These are phyloP conservation scores for Leptinotarsa peninsularis DNA, from an alignment of 2,888 invertebrate species.

Conservation along the genomic window DNA sequence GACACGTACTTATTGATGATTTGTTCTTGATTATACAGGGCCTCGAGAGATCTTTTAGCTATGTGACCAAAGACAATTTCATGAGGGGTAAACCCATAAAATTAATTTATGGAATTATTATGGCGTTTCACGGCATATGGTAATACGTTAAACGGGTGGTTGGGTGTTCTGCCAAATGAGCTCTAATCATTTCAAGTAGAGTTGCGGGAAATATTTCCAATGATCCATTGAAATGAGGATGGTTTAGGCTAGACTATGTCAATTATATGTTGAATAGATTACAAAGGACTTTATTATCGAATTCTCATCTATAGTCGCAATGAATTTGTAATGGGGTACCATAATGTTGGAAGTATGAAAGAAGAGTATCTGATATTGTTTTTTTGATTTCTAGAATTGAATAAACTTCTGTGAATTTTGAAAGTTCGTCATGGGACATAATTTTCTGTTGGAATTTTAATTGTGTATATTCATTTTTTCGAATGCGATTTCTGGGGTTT, in stretches of 20 bases:
- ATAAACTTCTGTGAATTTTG: constrained; percentile 1
- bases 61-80: constrained; percentile 44
- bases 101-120: constrained; percentile 23
- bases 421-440: not conserved
- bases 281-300: constrained; percentile 31
- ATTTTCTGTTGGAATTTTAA: not conserved
- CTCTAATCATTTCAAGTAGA: constrained; percentile 37
- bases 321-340: constrained; percentile 24
- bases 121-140: constrained; percentile 26
- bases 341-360: constrained; percentile 26
- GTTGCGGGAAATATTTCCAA: constrained; percentile 35
- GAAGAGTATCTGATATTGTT: not conserved
- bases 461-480: not conserved
- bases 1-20: constrained; percentile 41
- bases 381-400: not conserved
- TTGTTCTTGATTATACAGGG: constrained; percentile 38
- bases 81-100: constrained; percentile 36
- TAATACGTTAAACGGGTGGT: constrained; percentile 33
- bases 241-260: not conserved
- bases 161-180: constrained; percentile 24
- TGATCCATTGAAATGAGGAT: no score
- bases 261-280: constrained; percentile 22
- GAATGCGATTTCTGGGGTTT: not conserved
- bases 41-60: constrained; percentile 37
- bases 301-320: constrained; percentile 24